Conservation (phyloP, 2,888 invertebrate genomes). For the Limnephilus marmoratus region DNA sequence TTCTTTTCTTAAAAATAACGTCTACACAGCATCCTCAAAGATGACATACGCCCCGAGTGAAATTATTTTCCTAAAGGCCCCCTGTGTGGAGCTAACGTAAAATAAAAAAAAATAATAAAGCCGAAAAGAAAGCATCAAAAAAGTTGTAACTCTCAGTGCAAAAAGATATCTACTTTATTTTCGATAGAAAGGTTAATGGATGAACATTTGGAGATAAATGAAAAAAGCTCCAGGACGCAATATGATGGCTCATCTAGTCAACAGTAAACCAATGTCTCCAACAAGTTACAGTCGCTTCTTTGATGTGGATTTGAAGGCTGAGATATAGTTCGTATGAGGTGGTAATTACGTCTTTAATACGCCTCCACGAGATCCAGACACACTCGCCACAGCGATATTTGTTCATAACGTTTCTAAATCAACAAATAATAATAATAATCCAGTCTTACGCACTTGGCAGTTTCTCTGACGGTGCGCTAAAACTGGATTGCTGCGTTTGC, state of each 20-base stretch:
- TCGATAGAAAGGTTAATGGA: too few relatives aligned
- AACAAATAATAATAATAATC: constrained; percentile 20
- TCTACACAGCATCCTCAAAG: too few relatives aligned
- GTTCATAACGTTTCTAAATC: constrained; percentile 16
- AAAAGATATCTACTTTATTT: too few relatives aligned
- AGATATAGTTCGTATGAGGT: constrained; percentile 25
- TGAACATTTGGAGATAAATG: too few relatives aligned
- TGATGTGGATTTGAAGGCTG: constrained; percentile 11
- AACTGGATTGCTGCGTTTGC: not conserved
- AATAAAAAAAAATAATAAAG: too few relatives aligned
- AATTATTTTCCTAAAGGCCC: too few relatives aligned
- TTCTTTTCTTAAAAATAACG: too few relatives aligned
- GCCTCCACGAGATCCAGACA: constrained; percentile 16
- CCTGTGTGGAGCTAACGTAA: too few relatives aligned
- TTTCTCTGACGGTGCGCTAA: not conserved
- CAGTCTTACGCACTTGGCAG: not conserved
- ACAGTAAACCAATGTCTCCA: not conserved
- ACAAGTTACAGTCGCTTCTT: not conserved
- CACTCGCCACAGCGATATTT: constrained; percentile 25
- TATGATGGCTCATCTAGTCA: not conserved
- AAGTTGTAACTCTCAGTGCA: too few relatives aligned
- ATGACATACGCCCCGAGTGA: too few relatives aligned
- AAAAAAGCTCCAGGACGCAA: too few relatives aligned
- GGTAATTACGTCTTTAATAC: constrained; percentile 30
- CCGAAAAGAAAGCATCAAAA: too few relatives aligned